phyloP scores from a whole-genome alignment of 2,888 invertebrate species.

The Temnothorax rugatulus region DNA sequence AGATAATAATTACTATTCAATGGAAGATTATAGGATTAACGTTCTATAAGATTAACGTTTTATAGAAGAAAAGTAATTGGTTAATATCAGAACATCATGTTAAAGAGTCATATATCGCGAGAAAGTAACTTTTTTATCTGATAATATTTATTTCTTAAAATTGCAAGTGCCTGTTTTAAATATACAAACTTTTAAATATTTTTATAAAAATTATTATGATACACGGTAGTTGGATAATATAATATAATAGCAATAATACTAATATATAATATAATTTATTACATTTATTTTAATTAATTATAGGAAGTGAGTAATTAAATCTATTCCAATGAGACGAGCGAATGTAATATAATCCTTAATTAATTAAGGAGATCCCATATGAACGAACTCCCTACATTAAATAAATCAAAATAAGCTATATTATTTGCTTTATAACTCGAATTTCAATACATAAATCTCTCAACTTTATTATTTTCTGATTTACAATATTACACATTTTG shows the following conservation, averaged over 20 bases:
- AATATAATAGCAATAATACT: not conserved
- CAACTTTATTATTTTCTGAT: not conserved
- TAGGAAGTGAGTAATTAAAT: not conserved
- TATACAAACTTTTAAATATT: not conserved
- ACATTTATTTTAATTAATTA: conserved; percentile 14
- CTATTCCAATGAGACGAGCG: not conserved
- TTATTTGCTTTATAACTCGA: conserved; percentile 1
- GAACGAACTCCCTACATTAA: not conserved
- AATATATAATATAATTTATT: not conserved
- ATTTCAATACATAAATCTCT: not conserved
- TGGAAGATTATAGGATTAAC: conserved; percentile 1
- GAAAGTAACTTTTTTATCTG: not conserved
- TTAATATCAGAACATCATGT: not conserved
- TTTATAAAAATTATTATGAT: not conserved
- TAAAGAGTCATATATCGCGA: not conserved
- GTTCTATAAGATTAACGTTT: not conserved
- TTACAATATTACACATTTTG: not conserved
- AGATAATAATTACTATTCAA: conserved; percentile 2
- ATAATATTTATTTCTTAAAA: not conserved
- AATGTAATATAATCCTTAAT: not conserved
- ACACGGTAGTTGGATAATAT: not conserved
- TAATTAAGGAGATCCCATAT: conserved; percentile 7
- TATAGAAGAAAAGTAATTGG: not conserved
- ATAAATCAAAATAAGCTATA: not conserved
- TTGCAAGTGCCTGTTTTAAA: not conserved